Conservation (phyloP, 2,888 invertebrate species). For the Noctua janthe region DNA sequence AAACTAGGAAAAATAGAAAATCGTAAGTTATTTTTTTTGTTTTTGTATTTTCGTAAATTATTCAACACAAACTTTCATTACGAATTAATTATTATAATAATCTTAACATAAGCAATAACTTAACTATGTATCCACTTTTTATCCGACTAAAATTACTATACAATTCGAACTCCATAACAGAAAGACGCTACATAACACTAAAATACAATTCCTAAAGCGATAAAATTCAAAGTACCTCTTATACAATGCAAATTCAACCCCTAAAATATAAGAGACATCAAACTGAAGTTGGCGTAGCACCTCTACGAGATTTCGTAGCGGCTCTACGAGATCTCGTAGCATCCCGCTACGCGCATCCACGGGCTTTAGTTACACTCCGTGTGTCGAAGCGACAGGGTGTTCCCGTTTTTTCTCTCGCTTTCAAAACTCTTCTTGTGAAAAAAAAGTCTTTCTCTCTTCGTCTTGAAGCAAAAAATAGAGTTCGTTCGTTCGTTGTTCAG, state of each 20-base stretch:
- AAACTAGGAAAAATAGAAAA: neutral
- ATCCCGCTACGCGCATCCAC: conserved; percentile 75
- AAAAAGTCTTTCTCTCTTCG: conserved; percentile 64
- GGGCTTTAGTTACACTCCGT: conserved; percentile 68
- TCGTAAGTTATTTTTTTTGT: no score
- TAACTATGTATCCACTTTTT: neutral
- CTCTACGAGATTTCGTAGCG: conserved; percentile 66
- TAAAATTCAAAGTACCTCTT: conserved; percentile 10
- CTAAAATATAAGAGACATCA: conserved; percentile 46
- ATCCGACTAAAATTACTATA: conserved; percentile 2
- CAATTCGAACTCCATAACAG: conserved; percentile 4
- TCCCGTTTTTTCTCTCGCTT: conserved; percentile 63
- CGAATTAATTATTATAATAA: neutral
- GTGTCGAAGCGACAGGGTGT: conserved; percentile 62
- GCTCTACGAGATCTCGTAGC: conserved; percentile 59
- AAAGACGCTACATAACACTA: neutral
- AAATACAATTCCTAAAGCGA: neutral
- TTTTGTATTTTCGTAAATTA: no score
- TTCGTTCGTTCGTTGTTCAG: conserved; percentile 45
- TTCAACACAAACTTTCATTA: no score
- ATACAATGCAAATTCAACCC: conserved; percentile 18
- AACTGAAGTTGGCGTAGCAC: conserved; percentile 47
- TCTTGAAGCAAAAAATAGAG: conserved; percentile 52
- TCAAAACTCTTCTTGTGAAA: conserved; percentile 69
- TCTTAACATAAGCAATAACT: neutral